Evolutionary conservation across 2,797 vertebrate species (phyloP).

Genomic region (Schizopygopsis pylzovi): DNA sequence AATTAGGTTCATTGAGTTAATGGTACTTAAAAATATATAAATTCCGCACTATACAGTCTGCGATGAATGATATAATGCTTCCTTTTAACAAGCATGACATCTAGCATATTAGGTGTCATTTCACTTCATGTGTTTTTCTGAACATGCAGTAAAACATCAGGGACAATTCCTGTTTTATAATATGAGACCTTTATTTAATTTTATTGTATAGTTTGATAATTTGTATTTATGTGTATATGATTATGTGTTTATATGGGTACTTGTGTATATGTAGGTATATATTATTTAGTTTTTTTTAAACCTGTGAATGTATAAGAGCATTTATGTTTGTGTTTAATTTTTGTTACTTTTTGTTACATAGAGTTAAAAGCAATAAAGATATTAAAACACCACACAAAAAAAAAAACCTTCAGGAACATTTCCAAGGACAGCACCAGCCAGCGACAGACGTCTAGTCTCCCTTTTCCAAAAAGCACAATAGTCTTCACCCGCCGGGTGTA

Average conservation of each 20-base stretch:
- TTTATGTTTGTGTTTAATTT: too few species aligned
- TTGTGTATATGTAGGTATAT: too few species aligned
- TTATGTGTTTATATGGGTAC: too few species aligned
- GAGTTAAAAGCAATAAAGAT: too few species aligned
- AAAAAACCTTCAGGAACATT: not conserved
- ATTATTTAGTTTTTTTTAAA: too few species aligned
- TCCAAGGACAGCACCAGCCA: not conserved
- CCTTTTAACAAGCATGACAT: not conserved
- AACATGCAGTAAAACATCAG: not conserved
- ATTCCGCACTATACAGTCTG: not conserved
- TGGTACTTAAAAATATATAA: not conserved
- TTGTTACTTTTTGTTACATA: too few species aligned
- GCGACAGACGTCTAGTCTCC: not conserved
- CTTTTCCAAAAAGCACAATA: not conserved
- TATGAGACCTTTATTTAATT: too few species aligned
- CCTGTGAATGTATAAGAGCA: too few species aligned
- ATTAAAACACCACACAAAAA: too few species aligned
- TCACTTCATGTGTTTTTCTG: not conserved
- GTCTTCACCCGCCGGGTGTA: not conserved
- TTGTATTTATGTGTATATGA: too few species aligned
- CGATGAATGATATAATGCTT: not conserved
- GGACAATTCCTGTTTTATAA: not conserved
- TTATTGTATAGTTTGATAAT: too few species aligned
- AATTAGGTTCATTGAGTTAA: not conserved
- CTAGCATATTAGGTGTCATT: not conserved